Conservation (phyloP, 2,888 invertebrate species). For the Cheilosia variabilis region DNA sequence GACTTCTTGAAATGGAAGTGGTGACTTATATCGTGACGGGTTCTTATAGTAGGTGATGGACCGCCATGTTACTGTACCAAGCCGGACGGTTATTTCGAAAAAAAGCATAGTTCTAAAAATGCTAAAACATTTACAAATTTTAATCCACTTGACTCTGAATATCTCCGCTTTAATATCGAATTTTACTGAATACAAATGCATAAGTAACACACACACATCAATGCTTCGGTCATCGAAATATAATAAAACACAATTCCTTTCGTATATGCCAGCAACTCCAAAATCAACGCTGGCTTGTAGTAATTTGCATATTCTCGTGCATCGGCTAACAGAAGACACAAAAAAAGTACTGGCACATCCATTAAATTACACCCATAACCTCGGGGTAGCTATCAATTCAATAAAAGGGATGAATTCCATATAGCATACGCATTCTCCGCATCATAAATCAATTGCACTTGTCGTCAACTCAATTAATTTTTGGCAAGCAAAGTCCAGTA, state of each 20-base stretch:
- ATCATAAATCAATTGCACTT: slow-evolving; percentile 84
- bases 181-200: too few species aligned
- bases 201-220: neutral
- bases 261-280: neutral
- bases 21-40: too few species aligned
- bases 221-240: slow-evolving; percentile 5
- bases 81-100: too few species aligned
- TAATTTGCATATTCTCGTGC: slow-evolving; percentile 45
- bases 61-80: too few species aligned
- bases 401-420: slow-evolving; percentile 70
- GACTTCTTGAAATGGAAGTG: too few species aligned
- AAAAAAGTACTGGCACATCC: slow-evolving; percentile 61
- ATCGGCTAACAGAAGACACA: slow-evolving; percentile 4
- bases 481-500: slow-evolving; percentile 83
- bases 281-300: slow-evolving; percentile 1
- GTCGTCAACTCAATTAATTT: slow-evolving; percentile 84
- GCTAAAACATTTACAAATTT: too few species aligned
- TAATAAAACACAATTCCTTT: slow-evolving; percentile 13
- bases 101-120: too few species aligned
- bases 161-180: too few species aligned
- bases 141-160: too few species aligned
- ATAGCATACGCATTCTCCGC: slow-evolving; percentile 67
- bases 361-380: slow-evolving; percentile 68
- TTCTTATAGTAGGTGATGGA: too few species aligned
- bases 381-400: slow-evolving; percentile 62